Evolutionary conservation across 2,113 vertebrate species (phyloP).

Genomic region (Cacatua alba): DNA sequence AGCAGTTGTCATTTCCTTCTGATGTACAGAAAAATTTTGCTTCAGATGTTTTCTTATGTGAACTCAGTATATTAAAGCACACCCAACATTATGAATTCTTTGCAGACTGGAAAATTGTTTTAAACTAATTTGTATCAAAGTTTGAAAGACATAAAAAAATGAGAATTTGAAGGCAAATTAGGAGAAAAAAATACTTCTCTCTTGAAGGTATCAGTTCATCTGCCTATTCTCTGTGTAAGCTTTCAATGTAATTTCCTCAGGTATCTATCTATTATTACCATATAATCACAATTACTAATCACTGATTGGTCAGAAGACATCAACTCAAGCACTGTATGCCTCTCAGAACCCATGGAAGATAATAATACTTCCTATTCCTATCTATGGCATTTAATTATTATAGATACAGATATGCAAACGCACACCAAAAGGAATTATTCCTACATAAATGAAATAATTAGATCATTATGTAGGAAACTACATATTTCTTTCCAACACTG

Average conservation of each 20-base stretch:
- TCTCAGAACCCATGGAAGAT: not conserved
- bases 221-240: not conserved
- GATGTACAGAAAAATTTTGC: not conserved
- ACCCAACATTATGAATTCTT: not conserved
- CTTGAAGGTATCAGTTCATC: not conserved
- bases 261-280: accelerated
- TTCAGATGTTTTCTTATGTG: not conserved
- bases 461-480: not conserved
- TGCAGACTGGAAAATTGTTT: not conserved
- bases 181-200: not conserved
- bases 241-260: not conserved
- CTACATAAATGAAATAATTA: not conserved
- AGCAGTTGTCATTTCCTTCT: not conserved
- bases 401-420: not conserved
- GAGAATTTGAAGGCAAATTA: not conserved
- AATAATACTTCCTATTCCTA: not conserved
- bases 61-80: not conserved
- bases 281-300: not conserved
- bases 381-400: not conserved
- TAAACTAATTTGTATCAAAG: not conserved
- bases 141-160: not conserved
- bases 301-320: not conserved
- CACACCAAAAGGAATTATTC: not conserved
- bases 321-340: not conserved
- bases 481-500: not conserved